Evolutionary conservation across 2,797 vertebrate genomes (phyloP), one percentile per base, ranked within the genome.

Genomic region (Cryptoblepharus egeriae): DNA sequence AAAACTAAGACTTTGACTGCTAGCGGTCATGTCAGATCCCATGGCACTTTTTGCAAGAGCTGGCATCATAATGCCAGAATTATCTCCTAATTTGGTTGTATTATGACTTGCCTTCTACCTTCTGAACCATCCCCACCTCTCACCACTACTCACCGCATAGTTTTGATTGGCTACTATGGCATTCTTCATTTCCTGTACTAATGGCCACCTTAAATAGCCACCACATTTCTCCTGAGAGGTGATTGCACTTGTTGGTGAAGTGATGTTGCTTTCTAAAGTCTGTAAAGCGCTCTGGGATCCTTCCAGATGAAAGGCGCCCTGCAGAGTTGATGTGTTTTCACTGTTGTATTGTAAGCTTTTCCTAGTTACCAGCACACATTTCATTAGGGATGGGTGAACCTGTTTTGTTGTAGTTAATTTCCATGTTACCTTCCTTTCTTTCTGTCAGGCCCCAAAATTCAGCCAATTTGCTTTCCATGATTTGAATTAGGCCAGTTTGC

Each of bases 211-310:
- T 75, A 79, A 63, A 79, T 84, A 87, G 90, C 88, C 88, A 86
- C 89, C 85, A 83, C 83, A 82, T 92, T 91, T 89, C 5, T 4
- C 91, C 90, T 83, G 79, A 73, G 87, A 91, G 89, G 90, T 92
- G 90, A 90, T 85, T 85, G 85, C 32, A 28, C 85, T 90, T 88
- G 61, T 81, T 89, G 87, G 85, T 90, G 92, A 93, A 90, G 85
- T 84, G 69, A 78, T 86, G 91, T 84, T 82, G 87, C 89, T 92
- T 93, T 92, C 78, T 83, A 49, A 93, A 85, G 88, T 83, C 81
- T 73, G 72, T 90, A 93, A 93, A 93, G 91, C 88, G 89, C 93
- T 94, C 92, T 93, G 92, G 92, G 91, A 93, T 93, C 93, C 89
- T 91, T 91, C 81, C 80, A 84, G 91, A 91, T 52, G 82, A 92